Evolutionary conservation across 2,113 vertebrate species (phyloP).

Genomic region (Panthera leo): DNA sequence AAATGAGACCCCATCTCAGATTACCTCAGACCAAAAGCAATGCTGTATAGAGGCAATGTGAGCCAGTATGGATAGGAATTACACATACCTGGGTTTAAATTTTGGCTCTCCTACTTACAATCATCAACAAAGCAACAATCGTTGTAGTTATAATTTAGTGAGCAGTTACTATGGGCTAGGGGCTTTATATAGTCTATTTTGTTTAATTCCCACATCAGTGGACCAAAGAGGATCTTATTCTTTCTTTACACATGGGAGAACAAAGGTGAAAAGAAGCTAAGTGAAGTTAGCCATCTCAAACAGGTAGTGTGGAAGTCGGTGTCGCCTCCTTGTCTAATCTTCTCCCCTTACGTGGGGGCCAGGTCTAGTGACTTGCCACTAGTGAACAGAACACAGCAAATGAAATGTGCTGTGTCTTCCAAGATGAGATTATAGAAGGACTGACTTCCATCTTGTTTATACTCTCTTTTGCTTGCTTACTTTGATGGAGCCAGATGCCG

Average conservation of each 20-base stretch:
- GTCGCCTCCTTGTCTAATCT: neutral
- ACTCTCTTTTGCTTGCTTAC: neutral
- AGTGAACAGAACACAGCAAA: neutral
- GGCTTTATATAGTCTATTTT: neutral
- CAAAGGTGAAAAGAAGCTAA: neutral
- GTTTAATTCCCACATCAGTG: neutral
- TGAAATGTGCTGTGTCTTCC: neutral
- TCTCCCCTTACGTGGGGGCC: neutral
- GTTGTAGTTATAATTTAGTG: neutral
- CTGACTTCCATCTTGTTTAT: neutral
- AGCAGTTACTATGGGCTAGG: neutral
- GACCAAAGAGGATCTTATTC: neutral
- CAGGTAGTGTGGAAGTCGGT: neutral
- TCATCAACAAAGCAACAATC: neutral
- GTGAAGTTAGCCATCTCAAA: neutral
- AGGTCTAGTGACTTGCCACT: neutral
- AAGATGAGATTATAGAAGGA: neutral
- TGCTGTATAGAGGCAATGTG: neutral
- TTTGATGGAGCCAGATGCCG: neutral
- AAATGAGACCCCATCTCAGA: conserved; percentile 22
- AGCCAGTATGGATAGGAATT: neutral
- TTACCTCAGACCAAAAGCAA: conserved; percentile 23
- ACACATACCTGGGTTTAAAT: neutral
- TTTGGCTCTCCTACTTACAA: neutral
- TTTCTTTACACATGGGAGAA: neutral